phyloP scores from a whole-genome alignment of 2,888 invertebrate species.

The Sericinus montela region DNA sequence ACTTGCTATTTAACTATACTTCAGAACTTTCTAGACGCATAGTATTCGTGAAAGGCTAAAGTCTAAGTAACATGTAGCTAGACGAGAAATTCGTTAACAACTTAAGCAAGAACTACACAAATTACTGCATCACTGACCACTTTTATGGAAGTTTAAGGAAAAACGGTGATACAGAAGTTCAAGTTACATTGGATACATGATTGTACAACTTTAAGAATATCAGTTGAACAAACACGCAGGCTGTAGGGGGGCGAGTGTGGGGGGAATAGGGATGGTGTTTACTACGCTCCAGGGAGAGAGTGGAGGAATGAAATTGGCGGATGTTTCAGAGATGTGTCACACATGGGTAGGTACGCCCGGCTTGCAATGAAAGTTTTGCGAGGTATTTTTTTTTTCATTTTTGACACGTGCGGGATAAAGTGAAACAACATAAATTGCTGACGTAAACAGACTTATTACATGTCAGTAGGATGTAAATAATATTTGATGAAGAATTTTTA shows the following conservation, averaged over 20 bases:
- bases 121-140: constrained; percentile 29
- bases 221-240: constrained; percentile 57
- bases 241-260: constrained; percentile 27
- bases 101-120: constrained; percentile 38
- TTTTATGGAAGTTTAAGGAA: constrained; percentile 23
- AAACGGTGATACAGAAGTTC: constrained; percentile 35
- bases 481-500: neutral
- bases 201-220: constrained; percentile 62
- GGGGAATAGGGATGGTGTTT: constrained; percentile 57
- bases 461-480: constrained; percentile 25
- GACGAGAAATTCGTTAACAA: constrained; percentile 48
- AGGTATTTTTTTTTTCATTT: constrained; percentile 64
- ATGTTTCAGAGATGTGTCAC: constrained; percentile 71
- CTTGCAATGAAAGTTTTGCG: constrained; percentile 44
- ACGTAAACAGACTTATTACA: constrained; percentile 44
- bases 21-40: constrained; percentile 65
- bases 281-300: constrained; percentile 70
- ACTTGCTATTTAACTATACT: constrained; percentile 38
- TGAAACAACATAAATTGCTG: constrained; percentile 51
- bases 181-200: constrained; percentile 36
- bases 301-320: constrained; percentile 74
- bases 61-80: constrained; percentile 38
- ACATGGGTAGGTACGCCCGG: constrained; percentile 61
- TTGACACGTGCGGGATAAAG: constrained; percentile 62
- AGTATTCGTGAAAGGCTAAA: constrained; percentile 52